These are phyloP conservation scores for Isotomurus palustris DNA, from an alignment of 2,888 invertebrate genomes.

Conservation along the genomic window DNA sequence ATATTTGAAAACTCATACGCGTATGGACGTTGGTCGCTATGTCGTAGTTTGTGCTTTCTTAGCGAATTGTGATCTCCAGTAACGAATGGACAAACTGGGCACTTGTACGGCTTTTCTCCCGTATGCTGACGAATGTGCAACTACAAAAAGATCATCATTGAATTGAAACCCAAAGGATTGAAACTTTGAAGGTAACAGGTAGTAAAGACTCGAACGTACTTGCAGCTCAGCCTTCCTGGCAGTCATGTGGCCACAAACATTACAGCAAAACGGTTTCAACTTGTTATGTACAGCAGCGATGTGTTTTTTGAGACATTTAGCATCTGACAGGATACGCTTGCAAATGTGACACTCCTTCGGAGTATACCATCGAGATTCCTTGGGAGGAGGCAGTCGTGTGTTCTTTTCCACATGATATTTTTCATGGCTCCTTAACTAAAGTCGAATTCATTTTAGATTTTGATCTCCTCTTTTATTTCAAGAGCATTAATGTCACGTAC, in stretches of 20 bases:
- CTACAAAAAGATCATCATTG: slow-evolving; percentile 44
- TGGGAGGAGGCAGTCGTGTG: slow-evolving; percentile 41
- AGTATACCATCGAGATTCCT: slow-evolving; percentile 54
- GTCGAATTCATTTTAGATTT: background rate
- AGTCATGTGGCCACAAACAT: slow-evolving; percentile 67
- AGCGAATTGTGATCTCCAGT: slow-evolving; percentile 73
- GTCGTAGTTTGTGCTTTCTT: slow-evolving; percentile 55
- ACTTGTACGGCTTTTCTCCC: slow-evolving; percentile 70
- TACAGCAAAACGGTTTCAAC: slow-evolving; percentile 67
- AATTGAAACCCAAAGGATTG: background rate
- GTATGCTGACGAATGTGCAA: slow-evolving; percentile 71
- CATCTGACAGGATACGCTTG: slow-evolving; percentile 63
- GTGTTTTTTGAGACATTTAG: slow-evolving; percentile 64
- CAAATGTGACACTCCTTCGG: slow-evolving; percentile 66
- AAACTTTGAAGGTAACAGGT: background rate
- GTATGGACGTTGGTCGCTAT: slow-evolving; percentile 60
- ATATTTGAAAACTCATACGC: slow-evolving; percentile 52
- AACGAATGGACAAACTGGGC: slow-evolving; percentile 62
- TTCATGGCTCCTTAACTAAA: slow-evolving; percentile 40
- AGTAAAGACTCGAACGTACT: slow-evolving; percentile 14
- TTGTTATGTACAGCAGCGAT: slow-evolving; percentile 69
- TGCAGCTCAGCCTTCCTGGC: slow-evolving; percentile 61
- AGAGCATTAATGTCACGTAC: slow-evolving; percentile 12
- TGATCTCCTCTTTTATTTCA: background rate
- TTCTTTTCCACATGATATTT: slow-evolving; percentile 43